Evolutionary conservation across 2,113 vertebrate genomes (phyloP).

Genomic region (Pseudorhombus dupliciocellatus): DNA sequence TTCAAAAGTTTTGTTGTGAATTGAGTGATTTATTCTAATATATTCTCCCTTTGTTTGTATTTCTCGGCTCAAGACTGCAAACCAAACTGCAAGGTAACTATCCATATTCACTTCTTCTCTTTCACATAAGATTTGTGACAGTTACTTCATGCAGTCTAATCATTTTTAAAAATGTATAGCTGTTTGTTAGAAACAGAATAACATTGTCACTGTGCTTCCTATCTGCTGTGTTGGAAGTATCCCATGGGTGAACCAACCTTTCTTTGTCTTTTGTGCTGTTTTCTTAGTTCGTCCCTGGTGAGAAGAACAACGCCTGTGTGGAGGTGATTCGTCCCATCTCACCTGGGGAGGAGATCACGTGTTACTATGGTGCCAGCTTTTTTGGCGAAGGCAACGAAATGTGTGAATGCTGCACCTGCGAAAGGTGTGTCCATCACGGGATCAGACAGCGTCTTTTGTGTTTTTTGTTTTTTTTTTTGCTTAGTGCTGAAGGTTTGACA

Average conservation of each 20-base stretch:
- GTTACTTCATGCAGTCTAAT: not conserved
- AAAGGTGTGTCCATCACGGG: conserved; percentile 82
- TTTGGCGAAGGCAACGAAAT: conserved; percentile 93
- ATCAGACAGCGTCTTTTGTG: not conserved
- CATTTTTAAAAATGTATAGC: not conserved
- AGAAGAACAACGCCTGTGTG: conserved; percentile 89
- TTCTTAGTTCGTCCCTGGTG: conserved; percentile 85
- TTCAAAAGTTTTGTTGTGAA: no score
- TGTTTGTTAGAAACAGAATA: conserved; percentile 5
- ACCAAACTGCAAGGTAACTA: conserved; percentile 92
- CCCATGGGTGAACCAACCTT: conserved; percentile 41
- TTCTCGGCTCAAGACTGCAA: conserved; percentile 85
- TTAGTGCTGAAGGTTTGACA: not conserved
- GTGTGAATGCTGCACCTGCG: conserved; percentile 94
- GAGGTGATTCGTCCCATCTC: conserved; percentile 90
- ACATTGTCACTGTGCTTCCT: conserved; percentile 3
- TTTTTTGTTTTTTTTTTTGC: not conserved
- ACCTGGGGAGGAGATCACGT: conserved; percentile 92
- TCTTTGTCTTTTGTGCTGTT: conserved; percentile 44
- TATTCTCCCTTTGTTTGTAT: conserved; percentile 5
- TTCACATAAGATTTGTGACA: not conserved
- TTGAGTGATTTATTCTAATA: no score
- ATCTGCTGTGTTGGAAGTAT: conserved; percentile 8
- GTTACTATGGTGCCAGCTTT: conserved; percentile 94
- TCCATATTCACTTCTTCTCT: not conserved